Evolutionary conservation across 1,140 invertebrate genomes (phyloP).

Genomic region (Adelges cooleyi): DNA sequence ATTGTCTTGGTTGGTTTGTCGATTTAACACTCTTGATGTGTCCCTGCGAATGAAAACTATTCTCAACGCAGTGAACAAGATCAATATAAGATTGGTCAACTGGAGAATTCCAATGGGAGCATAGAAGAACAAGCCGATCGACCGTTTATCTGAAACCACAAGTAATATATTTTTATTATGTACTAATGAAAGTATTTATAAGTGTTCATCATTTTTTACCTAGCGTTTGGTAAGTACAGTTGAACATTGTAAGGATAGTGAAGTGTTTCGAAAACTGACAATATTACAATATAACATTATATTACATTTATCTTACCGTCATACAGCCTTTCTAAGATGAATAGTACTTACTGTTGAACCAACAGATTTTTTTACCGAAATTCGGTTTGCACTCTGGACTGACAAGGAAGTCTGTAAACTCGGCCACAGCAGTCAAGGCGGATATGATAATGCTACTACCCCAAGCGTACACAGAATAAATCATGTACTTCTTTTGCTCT

Average conservation of each 20-base stretch:
- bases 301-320: too few relatives aligned
- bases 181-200: too few relatives aligned
- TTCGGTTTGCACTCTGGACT: constrained; percentile 28
- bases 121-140: constrained; percentile 33
- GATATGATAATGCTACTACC: constrained; percentile 33
- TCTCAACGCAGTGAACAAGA: constrained; percentile 36
- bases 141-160: constrained; percentile 28
- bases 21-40: constrained; percentile 32
- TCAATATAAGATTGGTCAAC: constrained; percentile 36
- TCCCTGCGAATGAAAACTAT: constrained; percentile 34
- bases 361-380: constrained; percentile 32
- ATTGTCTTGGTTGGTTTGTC: constrained; percentile 17
- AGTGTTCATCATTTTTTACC: too few relatives aligned
- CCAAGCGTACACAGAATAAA: constrained; percentile 37
- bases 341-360: constrained; percentile 32
- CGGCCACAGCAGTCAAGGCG: constrained; percentile 32
- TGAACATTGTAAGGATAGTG: too few relatives aligned
- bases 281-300: too few relatives aligned
- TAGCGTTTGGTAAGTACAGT: too few relatives aligned
- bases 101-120: constrained; percentile 35
- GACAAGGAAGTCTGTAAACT: constrained; percentile 14
- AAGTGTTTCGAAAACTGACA: too few relatives aligned
- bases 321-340: too few relatives aligned
- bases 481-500: constrained; percentile 32
- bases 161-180: too few relatives aligned